phyloP scores from a whole-genome alignment of 2,888 invertebrate genomes.

The Caenorhabditis afra region DNA sequence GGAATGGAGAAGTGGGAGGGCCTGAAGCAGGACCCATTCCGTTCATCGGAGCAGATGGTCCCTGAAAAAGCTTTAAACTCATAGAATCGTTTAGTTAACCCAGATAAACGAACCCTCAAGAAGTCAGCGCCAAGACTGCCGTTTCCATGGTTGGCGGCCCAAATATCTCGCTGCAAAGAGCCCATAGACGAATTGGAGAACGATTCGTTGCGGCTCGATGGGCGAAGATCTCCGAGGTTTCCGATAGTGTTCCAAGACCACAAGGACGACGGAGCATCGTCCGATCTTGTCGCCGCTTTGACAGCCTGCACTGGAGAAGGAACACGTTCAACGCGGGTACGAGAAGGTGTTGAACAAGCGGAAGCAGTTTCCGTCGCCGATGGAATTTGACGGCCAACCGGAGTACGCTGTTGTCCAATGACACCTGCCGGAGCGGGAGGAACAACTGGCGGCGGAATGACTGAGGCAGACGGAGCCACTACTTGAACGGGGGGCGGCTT shows the following conservation, averaged over 20 bases:
- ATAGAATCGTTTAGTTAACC: background rate
- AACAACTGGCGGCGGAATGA: conserved; percentile 46
- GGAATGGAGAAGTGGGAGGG: conserved; percentile 5
- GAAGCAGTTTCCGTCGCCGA: conserved; percentile 7
- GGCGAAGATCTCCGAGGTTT: conserved; percentile 43
- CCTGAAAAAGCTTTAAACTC: conserved; percentile 21
- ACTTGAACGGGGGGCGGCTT: conserved; percentile 68
- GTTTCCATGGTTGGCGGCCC: conserved; percentile 44
- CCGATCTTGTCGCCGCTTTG: conserved; percentile 1
- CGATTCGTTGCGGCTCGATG: conserved; percentile 21
- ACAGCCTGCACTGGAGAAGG: conserved; percentile 37
- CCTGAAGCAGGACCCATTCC: background rate
- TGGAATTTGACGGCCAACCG: conserved; percentile 18
- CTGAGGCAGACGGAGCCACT: conserved; percentile 62
- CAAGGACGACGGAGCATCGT: conserved; percentile 36
- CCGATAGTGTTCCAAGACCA: conserved; percentile 62
- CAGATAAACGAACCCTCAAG: conserved; percentile 23
- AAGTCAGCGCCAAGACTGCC: conserved; percentile 42
- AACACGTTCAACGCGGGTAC: conserved; percentile 22
- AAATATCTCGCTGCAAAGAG: conserved; percentile 50
- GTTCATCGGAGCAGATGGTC: conserved; percentile 5
- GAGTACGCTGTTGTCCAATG: conserved; percentile 65
- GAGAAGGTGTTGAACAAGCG: conserved; percentile 39
- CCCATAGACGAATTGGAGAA: conserved; percentile 33
- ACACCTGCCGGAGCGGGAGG: conserved; percentile 61